Evolutionary conservation across 35 echinoderm and acorn worm species (phyloP).

Genomic region (Holothuria glaberrima): DNA sequence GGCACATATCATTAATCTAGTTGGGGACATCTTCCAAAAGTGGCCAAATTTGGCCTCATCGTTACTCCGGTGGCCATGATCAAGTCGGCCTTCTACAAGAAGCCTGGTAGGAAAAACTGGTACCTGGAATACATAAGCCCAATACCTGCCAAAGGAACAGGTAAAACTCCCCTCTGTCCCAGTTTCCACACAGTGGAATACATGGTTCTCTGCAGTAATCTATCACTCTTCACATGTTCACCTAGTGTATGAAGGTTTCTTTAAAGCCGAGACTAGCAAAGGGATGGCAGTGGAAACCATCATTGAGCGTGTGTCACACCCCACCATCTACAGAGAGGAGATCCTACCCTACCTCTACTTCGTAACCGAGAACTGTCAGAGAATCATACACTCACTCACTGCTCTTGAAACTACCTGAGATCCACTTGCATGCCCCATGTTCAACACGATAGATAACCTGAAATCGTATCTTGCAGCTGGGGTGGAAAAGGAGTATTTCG

Average conservation of each 20-base stretch:
- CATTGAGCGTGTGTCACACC: constrained; percentile 56
- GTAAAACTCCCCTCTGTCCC: constrained; percentile 62
- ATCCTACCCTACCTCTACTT: constrained; percentile 54
- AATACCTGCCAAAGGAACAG: constrained; percentile 67
- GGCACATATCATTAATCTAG: constrained; percentile 76
- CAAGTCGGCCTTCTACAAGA: constrained; percentile 69
- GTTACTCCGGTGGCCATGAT: constrained; percentile 60
- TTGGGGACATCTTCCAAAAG: constrained; percentile 59
- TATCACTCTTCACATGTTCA: constrained; percentile 72
- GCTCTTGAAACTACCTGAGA: constrained; percentile 52
- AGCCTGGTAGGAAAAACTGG: constrained; percentile 45
- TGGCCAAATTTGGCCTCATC: constrained; percentile 63
- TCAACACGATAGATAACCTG: constrained; percentile 37
- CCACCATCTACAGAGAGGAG: constrained; percentile 52
- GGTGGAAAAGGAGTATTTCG: constrained; percentile 46
- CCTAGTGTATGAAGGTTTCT: constrained; percentile 74
- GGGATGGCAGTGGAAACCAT: constrained; percentile 71
- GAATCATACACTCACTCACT: constrained; percentile 54
- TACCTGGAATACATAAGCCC: constrained; percentile 54
- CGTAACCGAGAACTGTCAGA: constrained; percentile 39
- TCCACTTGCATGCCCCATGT: constrained; percentile 59
- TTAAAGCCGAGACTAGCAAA: constrained; percentile 66
- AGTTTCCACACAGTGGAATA: constrained; percentile 75
- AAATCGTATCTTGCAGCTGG: constrained; percentile 28
- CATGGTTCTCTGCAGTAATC: constrained; percentile 71